Conservation (phyloP, 64 coral and sea anemone species). For the Porites lutea region DNA sequence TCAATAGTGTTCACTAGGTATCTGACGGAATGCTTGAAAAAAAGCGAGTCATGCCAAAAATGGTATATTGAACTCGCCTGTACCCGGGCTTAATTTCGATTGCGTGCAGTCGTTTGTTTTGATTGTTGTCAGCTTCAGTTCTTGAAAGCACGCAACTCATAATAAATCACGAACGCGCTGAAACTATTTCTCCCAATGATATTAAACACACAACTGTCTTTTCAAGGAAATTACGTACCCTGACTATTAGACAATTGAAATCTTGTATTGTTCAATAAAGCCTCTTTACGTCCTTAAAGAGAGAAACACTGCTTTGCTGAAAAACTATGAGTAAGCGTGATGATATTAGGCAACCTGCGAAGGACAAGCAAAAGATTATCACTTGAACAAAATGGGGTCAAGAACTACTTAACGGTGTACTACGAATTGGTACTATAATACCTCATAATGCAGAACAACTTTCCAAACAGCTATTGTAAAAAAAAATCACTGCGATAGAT, state of each 20-base stretch:
- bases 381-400: conserved; percentile 27
- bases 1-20: not conserved
- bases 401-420: conserved; percentile 16
- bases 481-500: no score
- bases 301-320: not conserved
- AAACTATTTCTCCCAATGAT: not conserved
- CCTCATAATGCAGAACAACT: not conserved
- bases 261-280: not conserved
- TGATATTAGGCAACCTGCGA: conserved; percentile 17
- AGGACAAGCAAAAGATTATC: conserved; percentile 44
- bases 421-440: not conserved
- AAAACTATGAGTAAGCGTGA: conserved; percentile 3
- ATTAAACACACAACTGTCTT: not conserved
- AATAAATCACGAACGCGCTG: not conserved
- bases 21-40: conserved; percentile 5
- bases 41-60: conserved; percentile 22
- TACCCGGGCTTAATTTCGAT: conserved; percentile 12
- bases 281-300: not conserved
- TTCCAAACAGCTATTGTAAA: no score
- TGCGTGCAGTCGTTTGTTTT: conserved; percentile 63
- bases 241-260: not conserved
- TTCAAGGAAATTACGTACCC: not conserved
- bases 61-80: conserved; percentile 25
- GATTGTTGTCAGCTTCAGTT: conserved; percentile 21
- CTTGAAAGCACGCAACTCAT: conserved; percentile 39